phyloP scores from a whole-genome alignment of 2,797 vertebrate species.

The Pseudocheirus occidentalis region DNA sequence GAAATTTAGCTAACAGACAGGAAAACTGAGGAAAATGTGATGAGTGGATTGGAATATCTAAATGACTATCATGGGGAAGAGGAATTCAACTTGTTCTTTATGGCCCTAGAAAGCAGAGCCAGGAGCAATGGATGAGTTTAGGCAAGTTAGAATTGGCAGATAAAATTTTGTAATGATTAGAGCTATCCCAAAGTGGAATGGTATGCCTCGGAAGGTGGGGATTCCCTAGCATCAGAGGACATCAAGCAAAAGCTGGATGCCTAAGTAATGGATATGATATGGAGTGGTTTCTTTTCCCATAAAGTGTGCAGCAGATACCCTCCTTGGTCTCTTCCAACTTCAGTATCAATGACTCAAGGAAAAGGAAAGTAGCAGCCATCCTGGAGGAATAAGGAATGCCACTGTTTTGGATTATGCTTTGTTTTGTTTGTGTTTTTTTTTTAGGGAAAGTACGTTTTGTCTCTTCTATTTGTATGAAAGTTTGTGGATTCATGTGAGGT shows the following conservation, averaged over 20 bases:
- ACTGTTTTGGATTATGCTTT: background rate
- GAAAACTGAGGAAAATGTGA: background rate
- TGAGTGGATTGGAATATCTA: background rate
- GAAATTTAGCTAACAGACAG: background rate
- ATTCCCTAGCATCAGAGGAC: background rate
- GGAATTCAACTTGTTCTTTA: background rate
- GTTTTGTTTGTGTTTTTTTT: too few species aligned
- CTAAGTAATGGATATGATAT: background rate
- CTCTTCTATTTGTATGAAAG: background rate
- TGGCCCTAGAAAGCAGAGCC: background rate
- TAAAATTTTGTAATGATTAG: background rate
- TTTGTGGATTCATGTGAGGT: background rate
- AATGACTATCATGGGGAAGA: background rate
- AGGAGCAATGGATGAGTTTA: background rate
- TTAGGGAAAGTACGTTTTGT: background rate
- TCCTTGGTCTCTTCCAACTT: background rate
- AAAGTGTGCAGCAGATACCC: background rate
- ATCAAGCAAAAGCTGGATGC: background rate
- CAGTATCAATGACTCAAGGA: background rate
- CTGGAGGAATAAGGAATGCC: background rate
- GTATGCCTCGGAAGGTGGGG: background rate
- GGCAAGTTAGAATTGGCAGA: background rate
- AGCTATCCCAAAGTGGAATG: background rate
- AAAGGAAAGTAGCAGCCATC: background rate
- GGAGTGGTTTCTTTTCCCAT: background rate